Percentiles rank a stretch among this genome's conserved stretches.
Evolutionary conservation across 2,113 vertebrate species (phyloP).

Genomic region (Zosterops hypoxanthus): DNA sequence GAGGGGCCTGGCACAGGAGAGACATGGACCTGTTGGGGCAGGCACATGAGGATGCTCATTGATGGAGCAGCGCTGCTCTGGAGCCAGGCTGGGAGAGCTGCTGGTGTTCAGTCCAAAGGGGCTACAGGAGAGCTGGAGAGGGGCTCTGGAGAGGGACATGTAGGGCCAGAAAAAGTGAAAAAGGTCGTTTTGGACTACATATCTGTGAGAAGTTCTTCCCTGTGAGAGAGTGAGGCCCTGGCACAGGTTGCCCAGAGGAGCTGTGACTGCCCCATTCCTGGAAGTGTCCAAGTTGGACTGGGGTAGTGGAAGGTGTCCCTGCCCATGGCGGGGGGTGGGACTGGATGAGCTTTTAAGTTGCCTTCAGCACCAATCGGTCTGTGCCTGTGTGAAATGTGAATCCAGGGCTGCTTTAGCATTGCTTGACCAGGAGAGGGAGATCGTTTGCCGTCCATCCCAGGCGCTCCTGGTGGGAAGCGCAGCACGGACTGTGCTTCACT

Average conservation of each 20-base stretch:
- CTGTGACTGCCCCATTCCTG: neutral
- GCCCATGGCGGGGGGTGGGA: neutral
- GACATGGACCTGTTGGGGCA: neutral
- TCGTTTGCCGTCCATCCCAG: neutral
- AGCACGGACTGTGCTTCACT: accelerated
- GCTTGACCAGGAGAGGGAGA: constrained; percentile 68
- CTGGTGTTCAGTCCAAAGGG: neutral
- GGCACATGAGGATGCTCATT: neutral
- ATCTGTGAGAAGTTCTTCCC: accelerated
- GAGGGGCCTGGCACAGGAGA: accelerated
- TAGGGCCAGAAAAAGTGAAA: neutral
- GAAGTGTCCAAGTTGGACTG: too few species aligned
- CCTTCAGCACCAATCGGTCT: too few species aligned
- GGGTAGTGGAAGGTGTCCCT: too few species aligned
- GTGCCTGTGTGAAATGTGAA: accelerated
- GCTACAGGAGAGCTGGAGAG: neutral
- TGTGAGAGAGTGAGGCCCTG: neutral
- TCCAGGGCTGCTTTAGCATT: neutral
- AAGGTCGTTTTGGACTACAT: accelerated
- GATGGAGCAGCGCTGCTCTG: neutral
- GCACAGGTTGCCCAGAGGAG: neutral
- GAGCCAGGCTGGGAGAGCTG: neutral
- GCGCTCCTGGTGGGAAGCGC: accelerated
- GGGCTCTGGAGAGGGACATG: neutral
- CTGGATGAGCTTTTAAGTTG: neutral